Percentiles rank a stretch among this genome's conserved stretches.
Evolutionary conservation across 2,888 invertebrate genomes (phyloP).

Genomic region (Allophyes oxyacanthae): DNA sequence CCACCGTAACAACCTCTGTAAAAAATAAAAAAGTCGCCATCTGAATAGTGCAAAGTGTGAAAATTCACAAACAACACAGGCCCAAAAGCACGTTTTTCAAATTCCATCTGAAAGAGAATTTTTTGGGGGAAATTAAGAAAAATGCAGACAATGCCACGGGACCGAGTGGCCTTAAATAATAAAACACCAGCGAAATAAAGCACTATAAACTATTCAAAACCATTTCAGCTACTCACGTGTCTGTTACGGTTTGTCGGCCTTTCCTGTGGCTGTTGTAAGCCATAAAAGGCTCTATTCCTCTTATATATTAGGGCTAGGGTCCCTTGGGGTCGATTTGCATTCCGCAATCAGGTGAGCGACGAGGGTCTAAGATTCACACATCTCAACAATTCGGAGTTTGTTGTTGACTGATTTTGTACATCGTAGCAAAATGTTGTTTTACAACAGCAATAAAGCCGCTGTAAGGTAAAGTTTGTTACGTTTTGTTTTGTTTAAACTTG

Average conservation of each 20-base stretch:
- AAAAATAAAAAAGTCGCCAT: slow-evolving; percentile 22
- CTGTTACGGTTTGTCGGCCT: slow-evolving; percentile 66
- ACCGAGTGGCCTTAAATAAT: slow-evolving; percentile 65
- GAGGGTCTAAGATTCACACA: slow-evolving; percentile 73
- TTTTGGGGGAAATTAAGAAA: slow-evolving; percentile 56
- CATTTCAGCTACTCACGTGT: slow-evolving; percentile 71
- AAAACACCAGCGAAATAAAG: slow-evolving; percentile 68
- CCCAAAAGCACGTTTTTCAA: slow-evolving; percentile 32
- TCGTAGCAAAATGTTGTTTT: slow-evolving; percentile 60
- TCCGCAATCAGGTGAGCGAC: slow-evolving; percentile 79
- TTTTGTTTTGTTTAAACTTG: slow-evolving; percentile 34
- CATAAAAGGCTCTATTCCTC: slow-evolving; percentile 70
- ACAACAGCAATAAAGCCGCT: slow-evolving; percentile 51
- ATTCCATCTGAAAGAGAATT: slow-evolving; percentile 39
- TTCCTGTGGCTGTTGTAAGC: slow-evolving; percentile 51
- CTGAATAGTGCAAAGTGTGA: slow-evolving; percentile 31
- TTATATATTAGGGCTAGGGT: slow-evolving; percentile 66
- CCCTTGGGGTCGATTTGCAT: slow-evolving; percentile 72
- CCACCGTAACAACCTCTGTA: slow-evolving; percentile 5
- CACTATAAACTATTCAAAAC: slow-evolving; percentile 74
- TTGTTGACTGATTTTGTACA: slow-evolving; percentile 69
- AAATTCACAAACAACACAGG: slow-evolving; percentile 28
- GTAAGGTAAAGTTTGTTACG: slow-evolving; percentile 41
- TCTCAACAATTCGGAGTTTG: slow-evolving; percentile 72
- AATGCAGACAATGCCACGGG: slow-evolving; percentile 53